Evolutionary conservation across 2,113 vertebrate genomes (phyloP), one percentile per base, ranked within the genome.

Genomic region (Callaeas wilsoni): DNA sequence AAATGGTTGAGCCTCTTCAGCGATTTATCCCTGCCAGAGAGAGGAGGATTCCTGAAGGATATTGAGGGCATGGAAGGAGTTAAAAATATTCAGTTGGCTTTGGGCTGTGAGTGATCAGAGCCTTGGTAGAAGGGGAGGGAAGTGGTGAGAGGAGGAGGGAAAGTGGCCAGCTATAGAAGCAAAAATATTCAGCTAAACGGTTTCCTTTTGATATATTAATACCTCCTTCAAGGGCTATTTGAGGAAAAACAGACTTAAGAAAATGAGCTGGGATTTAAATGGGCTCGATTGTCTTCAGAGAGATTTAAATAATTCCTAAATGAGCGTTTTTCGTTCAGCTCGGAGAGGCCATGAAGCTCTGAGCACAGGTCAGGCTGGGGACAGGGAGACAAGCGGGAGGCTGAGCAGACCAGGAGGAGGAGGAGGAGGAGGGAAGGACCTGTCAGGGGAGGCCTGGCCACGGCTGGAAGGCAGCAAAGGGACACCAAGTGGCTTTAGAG

Each of bases 191-290:
- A 17, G 73, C 73, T 63, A 74, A 93, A 88, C 70, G 37, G 55
- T 69, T 93, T 89, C 68, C 59, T 70, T 96, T 94, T 93, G 83
- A 93, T 94, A 33, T 74, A 95, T 90, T 94, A 95, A 89, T 94
- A 77, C 73, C 52, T 90, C 71, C 79, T 95, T 95, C 88, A 88
- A 92, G 69, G 76, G 76, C 83, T 93, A 44, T 86, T 88, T 74
- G 83, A 95, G 85, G 79, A 89, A 89, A 96, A 90, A 81, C 88
- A 94, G 92, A 70, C 73, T 96, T 88, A 91, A 92, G 93, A 89
- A 91, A 93, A 89, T 86, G 56, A 94, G 57, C 81, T 96, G 86
- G 73, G 85, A 94, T 84, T 96, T 84, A 94, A 97, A 81, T 78
- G 60, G 68, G n/a, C 94, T 93, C 8, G 0, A 78, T 96, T 97